A percentile compares a stretch with the other conserved stretches of the same genome.
Evolutionary conservation across 2,113 vertebrate genomes (phyloP).

Genomic region (Cryptomyrus ogoouensis): DNA sequence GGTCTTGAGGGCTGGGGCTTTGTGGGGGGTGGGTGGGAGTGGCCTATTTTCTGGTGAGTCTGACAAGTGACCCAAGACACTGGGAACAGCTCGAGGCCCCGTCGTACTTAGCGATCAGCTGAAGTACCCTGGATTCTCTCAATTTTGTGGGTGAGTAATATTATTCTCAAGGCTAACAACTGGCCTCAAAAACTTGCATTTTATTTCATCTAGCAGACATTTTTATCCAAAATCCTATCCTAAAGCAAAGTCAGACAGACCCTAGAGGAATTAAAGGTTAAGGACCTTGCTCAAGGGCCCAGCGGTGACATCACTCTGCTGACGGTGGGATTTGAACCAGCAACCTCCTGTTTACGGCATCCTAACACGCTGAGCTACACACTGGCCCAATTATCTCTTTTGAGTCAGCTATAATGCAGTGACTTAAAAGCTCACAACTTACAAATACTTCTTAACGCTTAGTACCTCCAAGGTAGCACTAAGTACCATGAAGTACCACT

Average conservation of each 20-base stretch:
- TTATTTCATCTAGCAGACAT: not conserved
- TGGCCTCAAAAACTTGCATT: not conserved
- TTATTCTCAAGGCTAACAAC: not conserved
- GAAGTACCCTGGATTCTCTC: not conserved
- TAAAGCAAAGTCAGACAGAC: not conserved
- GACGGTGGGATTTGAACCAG: not conserved
- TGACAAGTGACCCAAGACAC: not conserved
- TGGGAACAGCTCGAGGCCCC: not conserved
- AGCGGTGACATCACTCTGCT: not conserved
- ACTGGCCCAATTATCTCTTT: not conserved
- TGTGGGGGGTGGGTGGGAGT: not conserved
- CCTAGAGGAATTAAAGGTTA: not conserved
- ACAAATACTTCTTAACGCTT: not conserved
- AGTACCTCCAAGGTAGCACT: not conserved
- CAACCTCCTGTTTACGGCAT: not conserved
- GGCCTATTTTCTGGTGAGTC: not conserved
- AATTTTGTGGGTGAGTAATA: not conserved
- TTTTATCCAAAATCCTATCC: not conserved
- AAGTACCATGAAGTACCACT: not conserved
- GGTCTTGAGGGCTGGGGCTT: not conserved
- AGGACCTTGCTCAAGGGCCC: not conserved
- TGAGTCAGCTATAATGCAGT: not conserved
- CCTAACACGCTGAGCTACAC: not conserved
- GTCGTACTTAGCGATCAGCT: not conserved
- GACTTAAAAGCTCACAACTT: not conserved